Evolutionary conservation across 2,113 vertebrate species (phyloP).

Genomic region (Eudorcas thomsonii): DNA sequence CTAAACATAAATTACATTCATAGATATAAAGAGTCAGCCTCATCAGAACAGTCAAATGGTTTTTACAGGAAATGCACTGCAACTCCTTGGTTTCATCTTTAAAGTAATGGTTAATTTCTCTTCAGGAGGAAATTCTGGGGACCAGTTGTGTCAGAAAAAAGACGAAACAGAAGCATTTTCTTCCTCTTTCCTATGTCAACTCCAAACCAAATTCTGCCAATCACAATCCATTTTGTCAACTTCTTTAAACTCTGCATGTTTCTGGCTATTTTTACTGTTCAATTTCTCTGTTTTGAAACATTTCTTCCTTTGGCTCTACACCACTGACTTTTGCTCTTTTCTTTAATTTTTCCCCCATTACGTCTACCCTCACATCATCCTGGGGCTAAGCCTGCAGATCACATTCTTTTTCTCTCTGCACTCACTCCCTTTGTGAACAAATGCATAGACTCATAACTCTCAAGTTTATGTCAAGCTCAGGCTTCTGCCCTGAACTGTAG

Average conservation of each 20-base stretch:
- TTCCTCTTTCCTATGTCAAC: neutral
- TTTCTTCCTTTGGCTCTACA: neutral
- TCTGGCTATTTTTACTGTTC: neutral
- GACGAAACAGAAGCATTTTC: neutral
- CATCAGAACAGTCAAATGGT: neutral
- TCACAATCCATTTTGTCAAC: neutral
- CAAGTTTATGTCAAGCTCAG: neutral
- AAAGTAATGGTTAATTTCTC: neutral
- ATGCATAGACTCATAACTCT: neutral
- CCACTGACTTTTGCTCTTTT: neutral
- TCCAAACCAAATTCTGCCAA: neutral
- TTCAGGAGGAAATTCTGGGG: neutral
- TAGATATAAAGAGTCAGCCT: conserved; percentile 26
- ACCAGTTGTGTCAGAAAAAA: neutral
- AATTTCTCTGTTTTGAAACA: neutral
- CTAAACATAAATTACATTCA: neutral
- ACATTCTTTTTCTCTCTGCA: neutral
- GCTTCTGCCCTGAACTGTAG: neutral
- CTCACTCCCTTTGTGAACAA: neutral
- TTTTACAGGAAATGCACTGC: neutral
- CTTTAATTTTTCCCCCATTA: neutral
- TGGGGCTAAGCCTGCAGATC: neutral
- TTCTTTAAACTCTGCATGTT: neutral
- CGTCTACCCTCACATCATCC: rapidly evolving
- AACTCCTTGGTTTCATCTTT: neutral